Evolutionary conservation across 2,797 vertebrate genomes (phyloP), one percentile per base, ranked within the genome.

Genomic region (Sebastes hopkinsi): DNA sequence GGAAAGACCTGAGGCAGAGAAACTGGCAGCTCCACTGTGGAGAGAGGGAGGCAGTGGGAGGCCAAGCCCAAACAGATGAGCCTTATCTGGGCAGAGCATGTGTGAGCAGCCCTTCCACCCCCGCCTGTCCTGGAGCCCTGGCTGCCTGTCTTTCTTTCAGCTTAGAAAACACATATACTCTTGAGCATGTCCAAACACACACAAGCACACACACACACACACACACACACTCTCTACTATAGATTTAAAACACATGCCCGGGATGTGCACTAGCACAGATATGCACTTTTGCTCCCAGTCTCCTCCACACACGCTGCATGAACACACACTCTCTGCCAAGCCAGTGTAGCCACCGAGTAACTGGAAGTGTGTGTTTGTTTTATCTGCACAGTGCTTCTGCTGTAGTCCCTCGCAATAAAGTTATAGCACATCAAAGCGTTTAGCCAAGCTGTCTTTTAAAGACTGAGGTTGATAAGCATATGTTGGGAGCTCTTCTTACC

Each of bases 51-150:
- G 80, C 84, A 82, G 92, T 95, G 91, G 93, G 94, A 93, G 93
- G 94, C 94, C 94, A 91, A 93, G 87, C 92, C 94, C 91, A 89
- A 92, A 90, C 92, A 94, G 93, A 95, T 93, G 92, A 93, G 94
- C 87, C 94, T 96, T 96, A 96, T 96, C 94, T 95, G 93, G 92
- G 93, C 87, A 92, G 89, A 94, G 92, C 95, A 95, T 93, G 93
- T 93, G 94, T 92, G 89, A 94, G 89, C 85, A 88, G 85, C 86
- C 88, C 92, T 88, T 92, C 88, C 89, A 79, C 91, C 92, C 91
- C 89, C 89, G 72, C 83, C 86, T 93, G 89, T 94, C 91, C 91
- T 83, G 88, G 84, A 92, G 91, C 91, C 66, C 87, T 89, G 81
- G 81, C 89, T 91, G 89, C 86, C 90, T 91, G 88, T 92, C 92